These are phyloP conservation scores for Cheilosia vulpina DNA, from an alignment of 2,888 invertebrate species.

Conservation along the genomic window DNA sequence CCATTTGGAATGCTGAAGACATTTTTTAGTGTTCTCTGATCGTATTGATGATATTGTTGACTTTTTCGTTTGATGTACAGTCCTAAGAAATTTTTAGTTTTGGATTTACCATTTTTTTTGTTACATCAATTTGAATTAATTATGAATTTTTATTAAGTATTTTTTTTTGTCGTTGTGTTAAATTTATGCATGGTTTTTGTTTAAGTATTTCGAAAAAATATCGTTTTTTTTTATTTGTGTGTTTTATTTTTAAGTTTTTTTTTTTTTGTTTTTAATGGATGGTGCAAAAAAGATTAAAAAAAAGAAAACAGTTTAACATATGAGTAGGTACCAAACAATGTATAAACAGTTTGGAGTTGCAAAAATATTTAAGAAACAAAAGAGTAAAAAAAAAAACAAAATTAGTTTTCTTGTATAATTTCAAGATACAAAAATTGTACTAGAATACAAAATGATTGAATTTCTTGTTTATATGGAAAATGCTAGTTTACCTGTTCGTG, in stretches of 20 bases:
- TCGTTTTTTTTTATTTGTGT: constrained; percentile 27
- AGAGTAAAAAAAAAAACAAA: constrained; percentile 26
- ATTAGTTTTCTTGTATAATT: constrained; percentile 54
- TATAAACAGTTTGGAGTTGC: constrained; percentile 58
- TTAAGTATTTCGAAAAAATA: constrained; percentile 8
- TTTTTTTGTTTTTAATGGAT: constrained; percentile 31
- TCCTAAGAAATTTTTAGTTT: constrained; percentile 70
- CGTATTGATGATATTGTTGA: constrained; percentile 76
- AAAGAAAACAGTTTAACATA: constrained; percentile 48
- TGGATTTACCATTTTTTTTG: constrained; percentile 55
- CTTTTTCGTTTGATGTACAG: constrained; percentile 76
- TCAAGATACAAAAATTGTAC: constrained; percentile 33
- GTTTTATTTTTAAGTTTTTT: constrained; percentile 36
- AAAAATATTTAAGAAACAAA: constrained; percentile 57
- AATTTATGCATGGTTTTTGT: background rate
- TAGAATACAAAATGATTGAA: constrained; percentile 10
- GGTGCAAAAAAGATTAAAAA: constrained; percentile 63
- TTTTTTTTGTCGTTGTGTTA: constrained; percentile 25
- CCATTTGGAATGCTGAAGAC: constrained; percentile 76
- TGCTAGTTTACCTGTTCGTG: constrained; percentile 75
- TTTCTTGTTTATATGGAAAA: background rate
- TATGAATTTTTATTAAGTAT: constrained; percentile 10
- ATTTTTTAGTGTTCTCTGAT: constrained; percentile 76
- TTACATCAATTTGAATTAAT: constrained; percentile 54
- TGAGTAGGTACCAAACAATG: constrained; percentile 60